These are phyloP conservation scores for Malurus melanocephalus DNA, from an alignment of 2,113 vertebrate genomes.

Conservation along the genomic window DNA sequence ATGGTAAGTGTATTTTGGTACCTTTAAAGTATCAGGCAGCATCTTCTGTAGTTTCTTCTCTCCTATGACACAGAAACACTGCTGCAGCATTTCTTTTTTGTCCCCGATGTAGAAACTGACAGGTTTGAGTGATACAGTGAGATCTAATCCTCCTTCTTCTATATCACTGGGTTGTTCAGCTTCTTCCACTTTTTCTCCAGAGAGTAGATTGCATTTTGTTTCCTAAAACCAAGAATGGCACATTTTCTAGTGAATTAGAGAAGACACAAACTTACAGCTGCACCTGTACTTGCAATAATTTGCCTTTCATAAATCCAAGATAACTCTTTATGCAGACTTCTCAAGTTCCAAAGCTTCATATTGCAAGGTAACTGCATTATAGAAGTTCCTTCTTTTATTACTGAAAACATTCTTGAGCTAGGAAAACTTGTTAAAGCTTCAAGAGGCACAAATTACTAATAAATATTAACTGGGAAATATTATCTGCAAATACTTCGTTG, in stretches of 20 bases:
- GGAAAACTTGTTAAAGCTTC: not conserved
- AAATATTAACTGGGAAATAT: not conserved
- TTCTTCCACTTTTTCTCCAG: constrained; percentile 73
- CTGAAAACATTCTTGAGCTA: not conserved
- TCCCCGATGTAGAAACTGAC: constrained; percentile 87
- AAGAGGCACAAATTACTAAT: not conserved
- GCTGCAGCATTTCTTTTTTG: constrained; percentile 90
- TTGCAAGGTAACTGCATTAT: not conserved
- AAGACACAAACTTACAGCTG: not conserved
- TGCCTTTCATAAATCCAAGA: not conserved
- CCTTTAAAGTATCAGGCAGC: constrained; percentile 94
- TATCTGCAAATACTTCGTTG: not conserved
- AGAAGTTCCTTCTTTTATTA: not conserved
- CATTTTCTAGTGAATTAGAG: not conserved
- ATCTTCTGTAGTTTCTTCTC: constrained; percentile 92
- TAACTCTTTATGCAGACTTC: not conserved
- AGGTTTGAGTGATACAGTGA: constrained; percentile 84
- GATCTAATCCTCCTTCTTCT: constrained; percentile 93
- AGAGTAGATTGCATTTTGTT: constrained; percentile 65
- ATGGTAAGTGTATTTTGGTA: constrained; percentile 17
- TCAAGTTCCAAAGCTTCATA: not conserved
- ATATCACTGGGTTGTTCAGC: constrained; percentile 86
- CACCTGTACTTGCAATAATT: not conserved
- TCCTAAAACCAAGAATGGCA: constrained; percentile 69
- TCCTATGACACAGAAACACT: constrained; percentile 90